Evolutionary conservation across 2,797 vertebrate species (phyloP).

Genomic region (Atherinosoma microstoma): DNA sequence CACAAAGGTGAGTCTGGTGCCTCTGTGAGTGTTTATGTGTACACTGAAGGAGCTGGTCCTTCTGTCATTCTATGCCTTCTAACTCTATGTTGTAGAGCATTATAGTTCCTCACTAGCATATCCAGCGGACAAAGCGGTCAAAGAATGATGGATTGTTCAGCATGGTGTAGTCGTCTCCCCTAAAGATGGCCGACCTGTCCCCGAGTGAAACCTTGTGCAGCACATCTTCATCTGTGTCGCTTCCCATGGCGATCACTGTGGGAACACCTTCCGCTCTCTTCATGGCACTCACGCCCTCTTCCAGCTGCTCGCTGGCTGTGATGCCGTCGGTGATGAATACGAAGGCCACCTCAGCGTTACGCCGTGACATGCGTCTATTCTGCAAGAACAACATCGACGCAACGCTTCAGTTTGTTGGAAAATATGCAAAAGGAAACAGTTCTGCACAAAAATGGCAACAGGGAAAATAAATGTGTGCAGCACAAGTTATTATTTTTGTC

Average conservation of each 20-base stretch:
- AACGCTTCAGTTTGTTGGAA: not conserved
- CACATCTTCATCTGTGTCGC: slow-evolving; percentile 89
- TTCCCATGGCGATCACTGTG: slow-evolving; percentile 91
- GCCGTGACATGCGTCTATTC: slow-evolving; percentile 74
- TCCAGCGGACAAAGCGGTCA: slow-evolving; percentile 94
- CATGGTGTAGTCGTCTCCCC: slow-evolving; percentile 86
- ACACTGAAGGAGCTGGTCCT: slow-evolving; percentile 41
- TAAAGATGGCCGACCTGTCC: slow-evolving; percentile 91
- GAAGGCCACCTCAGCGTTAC: slow-evolving; percentile 92
- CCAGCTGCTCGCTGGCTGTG: slow-evolving; percentile 88
- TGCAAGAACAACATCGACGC: slow-evolving; percentile 34
- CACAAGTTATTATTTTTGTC: no score
- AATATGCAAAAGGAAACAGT: not conserved
- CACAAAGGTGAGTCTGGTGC: slow-evolving; percentile 20
- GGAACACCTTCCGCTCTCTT: slow-evolving; percentile 90
- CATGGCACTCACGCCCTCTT: slow-evolving; percentile 91
- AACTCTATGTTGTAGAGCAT: slow-evolving; percentile 52
- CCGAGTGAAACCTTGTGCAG: slow-evolving; percentile 90
- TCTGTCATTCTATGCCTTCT: slow-evolving; percentile 57
- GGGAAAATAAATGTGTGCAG: not conserved
- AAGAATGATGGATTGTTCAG: slow-evolving; percentile 90
- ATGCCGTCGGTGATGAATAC: slow-evolving; percentile 96
- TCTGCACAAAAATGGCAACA: not conserved
- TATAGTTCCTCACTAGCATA: slow-evolving; percentile 89
- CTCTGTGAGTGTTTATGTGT: slow-evolving; percentile 37